These are phyloP conservation scores for Panurus biarmicus DNA, from an alignment of 2,113 vertebrate species.

Conservation along the genomic window DNA sequence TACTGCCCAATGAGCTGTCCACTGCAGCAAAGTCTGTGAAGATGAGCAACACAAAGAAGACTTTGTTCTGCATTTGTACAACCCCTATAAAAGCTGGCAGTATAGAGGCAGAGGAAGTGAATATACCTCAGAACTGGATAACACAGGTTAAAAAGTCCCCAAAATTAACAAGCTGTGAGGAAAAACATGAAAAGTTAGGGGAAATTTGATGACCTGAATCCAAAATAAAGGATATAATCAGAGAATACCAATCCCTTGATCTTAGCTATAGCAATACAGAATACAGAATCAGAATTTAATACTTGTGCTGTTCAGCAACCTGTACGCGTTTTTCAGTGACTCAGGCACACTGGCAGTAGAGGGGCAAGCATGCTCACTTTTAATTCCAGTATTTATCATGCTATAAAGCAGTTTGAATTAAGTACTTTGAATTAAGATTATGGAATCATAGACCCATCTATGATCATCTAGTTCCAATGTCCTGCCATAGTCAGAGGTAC, in stretches of 20 bases:
- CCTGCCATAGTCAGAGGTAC: background rate
- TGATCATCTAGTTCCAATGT: background rate
- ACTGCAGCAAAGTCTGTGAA: background rate
- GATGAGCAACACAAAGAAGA: background rate
- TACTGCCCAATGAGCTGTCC: background rate
- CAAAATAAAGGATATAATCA: background rate
- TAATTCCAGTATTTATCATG: background rate
- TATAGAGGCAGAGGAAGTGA: background rate
- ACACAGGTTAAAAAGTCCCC: background rate
- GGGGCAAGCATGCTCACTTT: background rate
- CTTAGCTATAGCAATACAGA: background rate
- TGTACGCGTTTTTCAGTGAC: background rate
- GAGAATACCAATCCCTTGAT: background rate
- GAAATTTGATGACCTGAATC: background rate
- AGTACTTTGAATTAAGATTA: background rate
- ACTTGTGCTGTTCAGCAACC: background rate
- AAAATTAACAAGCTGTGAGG: background rate
- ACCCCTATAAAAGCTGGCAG: accelerated
- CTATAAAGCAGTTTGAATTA: background rate
- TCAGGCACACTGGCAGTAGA: background rate
- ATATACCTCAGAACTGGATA: background rate
- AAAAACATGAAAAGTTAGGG: background rate
- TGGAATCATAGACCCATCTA: background rate
- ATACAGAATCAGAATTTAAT: background rate
- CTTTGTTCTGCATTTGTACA: background rate